Evolutionary conservation across 2,888 invertebrate genomes (phyloP).

Genomic region (Tridacna crocea): DNA sequence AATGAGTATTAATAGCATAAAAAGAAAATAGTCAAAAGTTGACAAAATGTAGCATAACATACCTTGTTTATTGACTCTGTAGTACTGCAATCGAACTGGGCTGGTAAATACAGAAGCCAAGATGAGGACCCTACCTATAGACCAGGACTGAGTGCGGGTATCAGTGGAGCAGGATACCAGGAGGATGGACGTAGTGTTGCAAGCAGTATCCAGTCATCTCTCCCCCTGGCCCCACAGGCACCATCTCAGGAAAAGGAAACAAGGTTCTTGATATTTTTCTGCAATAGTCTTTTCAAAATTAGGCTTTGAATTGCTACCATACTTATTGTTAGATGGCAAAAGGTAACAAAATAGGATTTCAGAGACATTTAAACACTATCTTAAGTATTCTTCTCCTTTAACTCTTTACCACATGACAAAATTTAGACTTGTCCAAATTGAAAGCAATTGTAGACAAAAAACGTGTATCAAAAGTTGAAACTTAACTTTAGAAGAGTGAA

Average conservation of each 20-base stretch:
- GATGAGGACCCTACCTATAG: slow-evolving; percentile 56
- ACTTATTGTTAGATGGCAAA: no score
- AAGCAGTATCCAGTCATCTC: slow-evolving; percentile 69
- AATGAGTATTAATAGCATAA: no score
- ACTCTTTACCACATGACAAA: no score
- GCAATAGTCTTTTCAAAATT: background rate
- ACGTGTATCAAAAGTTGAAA: no score
- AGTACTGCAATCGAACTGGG: background rate
- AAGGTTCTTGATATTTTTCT: slow-evolving; percentile 3
- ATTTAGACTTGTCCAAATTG: no score
- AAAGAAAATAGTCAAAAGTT: no score
- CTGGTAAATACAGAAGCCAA: slow-evolving; percentile 21
- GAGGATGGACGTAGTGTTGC: slow-evolving; percentile 73
- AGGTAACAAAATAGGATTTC: no score
- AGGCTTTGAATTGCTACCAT: no score
- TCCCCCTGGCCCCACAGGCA: slow-evolving; percentile 51
- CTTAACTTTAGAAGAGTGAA: no score
- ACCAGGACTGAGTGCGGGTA: slow-evolving; percentile 78
- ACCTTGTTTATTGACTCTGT: background rate
- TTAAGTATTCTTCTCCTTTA: no score
- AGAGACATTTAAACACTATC: no score
- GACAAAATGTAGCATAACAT: background rate
- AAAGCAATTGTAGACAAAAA: no score
- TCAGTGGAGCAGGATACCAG: slow-evolving; percentile 78
- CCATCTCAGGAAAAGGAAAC: slow-evolving; percentile 15